Base-by-base conservation (phyloP, 2,113 vertebrate species). In the Stegostoma tigrinum region DNA sequence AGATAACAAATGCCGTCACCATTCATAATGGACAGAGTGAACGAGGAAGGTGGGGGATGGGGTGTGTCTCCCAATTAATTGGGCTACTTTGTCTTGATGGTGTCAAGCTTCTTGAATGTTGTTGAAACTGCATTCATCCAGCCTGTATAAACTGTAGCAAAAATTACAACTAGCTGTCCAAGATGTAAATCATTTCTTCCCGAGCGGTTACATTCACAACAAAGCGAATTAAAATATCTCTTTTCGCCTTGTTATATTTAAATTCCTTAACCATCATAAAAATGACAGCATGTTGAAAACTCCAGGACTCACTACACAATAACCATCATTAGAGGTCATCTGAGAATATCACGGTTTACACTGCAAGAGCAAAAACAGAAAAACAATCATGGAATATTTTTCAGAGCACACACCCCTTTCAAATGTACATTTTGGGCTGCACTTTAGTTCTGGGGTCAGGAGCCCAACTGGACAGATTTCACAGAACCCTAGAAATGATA, bases 311-410 rank as follows among this genome's bases (percentile, higher is more conserved):
- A 10, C 8, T 64, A 2, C 34, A 38, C 34, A 93, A 93, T 93
- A 66, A 93, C 17, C 61, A 93, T 93, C 61, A 93, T 93, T 93
- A 93, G 64, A 66, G 14, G 55, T 3, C 61, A 93, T 10, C 5
- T 93, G 61, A 61, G 89, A 93, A 93, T 66, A 66, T 66, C 66
- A n/a, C 10, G 66, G 89, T 38, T 93, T 91, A 91, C 89, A 61
- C n/a, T 90, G 55, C 12, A 61, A 90, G 30, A 64, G n/a, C 52
- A 93, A 93, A 66, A 45, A 66, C 61, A 66, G 14, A 93, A 66
- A 93, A 83, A 66, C 30, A 93, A 93, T 64, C 61, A 7, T 21
- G 61, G 38, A 93, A 93, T 66, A 66, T 66, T 93, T 10, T 38
- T 8, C 17, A 38, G 2, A 93, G 61, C 55, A 66, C 61, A n/a